Conservation (phyloP, 35 echinoderm and acorn worm species). For the Acanthaster planci region DNA sequence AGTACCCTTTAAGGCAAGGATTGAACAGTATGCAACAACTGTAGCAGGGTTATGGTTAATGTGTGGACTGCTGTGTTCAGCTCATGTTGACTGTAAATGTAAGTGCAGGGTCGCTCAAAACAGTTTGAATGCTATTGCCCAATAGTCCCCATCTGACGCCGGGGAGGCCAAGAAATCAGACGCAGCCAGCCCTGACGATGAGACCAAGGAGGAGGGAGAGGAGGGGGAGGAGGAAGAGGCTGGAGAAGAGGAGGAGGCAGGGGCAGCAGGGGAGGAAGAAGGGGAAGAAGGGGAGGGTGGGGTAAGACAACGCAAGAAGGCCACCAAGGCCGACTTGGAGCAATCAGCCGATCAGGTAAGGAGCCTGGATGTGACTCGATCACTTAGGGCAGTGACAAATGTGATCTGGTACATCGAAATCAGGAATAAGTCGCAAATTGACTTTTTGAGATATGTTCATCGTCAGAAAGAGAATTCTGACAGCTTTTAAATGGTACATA, state of each 20-base stretch:
- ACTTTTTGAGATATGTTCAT: too few species aligned
- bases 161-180: constrained; percentile 64
- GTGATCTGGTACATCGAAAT: too few species aligned
- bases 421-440: too few species aligned
- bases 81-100: neutral
- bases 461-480: too few species aligned
- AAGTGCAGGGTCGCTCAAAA: neutral
- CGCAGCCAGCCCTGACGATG: constrained; percentile 60
- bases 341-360: constrained; percentile 55
- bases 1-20: too few species aligned
- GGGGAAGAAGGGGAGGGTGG: constrained; percentile 34
- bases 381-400: too few species aligned
- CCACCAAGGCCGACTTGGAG: constrained; percentile 84
- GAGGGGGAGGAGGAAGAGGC: constrained; percentile 39
- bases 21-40: too few species aligned
- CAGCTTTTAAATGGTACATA: too few species aligned
- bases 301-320: constrained; percentile 80
- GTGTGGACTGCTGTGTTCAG: neutral
- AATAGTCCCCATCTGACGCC: constrained; percentile 26
- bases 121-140: neutral
- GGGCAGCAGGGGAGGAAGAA: constrained; percentile 31
- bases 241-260: constrained; percentile 43
- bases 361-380: too few species aligned
- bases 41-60: neutral
- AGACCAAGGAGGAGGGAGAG: constrained; percentile 40